phyloP scores from a whole-genome alignment of 2,888 invertebrate species.

The Eumerus sabulonum region DNA sequence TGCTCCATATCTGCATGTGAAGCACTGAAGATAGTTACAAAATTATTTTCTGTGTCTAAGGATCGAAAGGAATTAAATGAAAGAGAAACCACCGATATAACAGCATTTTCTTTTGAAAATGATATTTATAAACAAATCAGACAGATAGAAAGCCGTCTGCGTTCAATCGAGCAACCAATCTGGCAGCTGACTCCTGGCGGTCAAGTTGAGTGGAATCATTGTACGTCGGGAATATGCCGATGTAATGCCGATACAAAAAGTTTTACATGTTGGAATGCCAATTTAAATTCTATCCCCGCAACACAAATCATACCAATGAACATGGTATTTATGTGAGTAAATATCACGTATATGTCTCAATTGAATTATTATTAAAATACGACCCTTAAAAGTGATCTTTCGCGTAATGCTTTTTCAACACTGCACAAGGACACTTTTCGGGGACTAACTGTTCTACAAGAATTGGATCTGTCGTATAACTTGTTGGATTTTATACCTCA shows the following conservation, averaged over 20 bases:
- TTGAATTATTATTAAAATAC: neutral
- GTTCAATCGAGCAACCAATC: conserved; percentile 84
- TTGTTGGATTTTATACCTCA: conserved; percentile 82
- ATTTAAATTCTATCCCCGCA: conserved; percentile 81
- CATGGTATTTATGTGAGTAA: conserved; percentile 81
- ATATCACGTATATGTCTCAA: too few relatives aligned
- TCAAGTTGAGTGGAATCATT: conserved; percentile 81
- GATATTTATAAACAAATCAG: conserved; percentile 75
- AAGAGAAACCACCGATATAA: conserved; percentile 52
- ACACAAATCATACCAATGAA: conserved; percentile 83
- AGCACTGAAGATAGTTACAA: conserved; percentile 77
- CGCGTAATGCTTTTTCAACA: conserved; percentile 83
- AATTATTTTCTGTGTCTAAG: conserved; percentile 73
- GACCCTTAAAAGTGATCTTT: conserved; percentile 81
- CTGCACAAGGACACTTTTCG: conserved; percentile 84
- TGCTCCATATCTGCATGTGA: conserved; percentile 80
- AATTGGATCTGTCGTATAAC: conserved; percentile 85
- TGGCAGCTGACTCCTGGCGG: conserved; percentile 81
- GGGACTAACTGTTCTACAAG: conserved; percentile 81
- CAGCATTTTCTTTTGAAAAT: conserved; percentile 71
- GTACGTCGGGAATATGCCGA: conserved; percentile 83
- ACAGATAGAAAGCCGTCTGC: conserved; percentile 81
- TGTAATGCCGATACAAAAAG: conserved; percentile 83
- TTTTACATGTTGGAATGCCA: conserved; percentile 83
- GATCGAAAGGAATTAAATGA: conserved; percentile 56